phyloP scores from a whole-genome alignment of 92 coral and sea anemone genomes.

The Porites rus region DNA sequence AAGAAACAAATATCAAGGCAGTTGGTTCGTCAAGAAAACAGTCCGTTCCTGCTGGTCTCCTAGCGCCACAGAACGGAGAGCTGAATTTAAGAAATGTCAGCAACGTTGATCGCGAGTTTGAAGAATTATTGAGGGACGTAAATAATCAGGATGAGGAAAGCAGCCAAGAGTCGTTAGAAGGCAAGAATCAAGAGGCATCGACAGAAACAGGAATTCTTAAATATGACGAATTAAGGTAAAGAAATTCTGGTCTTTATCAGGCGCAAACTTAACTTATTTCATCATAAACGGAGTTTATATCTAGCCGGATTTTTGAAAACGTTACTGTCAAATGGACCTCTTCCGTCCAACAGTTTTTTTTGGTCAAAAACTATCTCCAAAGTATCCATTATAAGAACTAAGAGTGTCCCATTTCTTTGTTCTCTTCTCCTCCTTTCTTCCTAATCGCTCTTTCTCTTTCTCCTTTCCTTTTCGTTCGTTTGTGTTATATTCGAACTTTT shows the following conservation, averaged over 20 bases:
- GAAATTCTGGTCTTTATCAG: not conserved
- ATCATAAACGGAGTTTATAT: no score
- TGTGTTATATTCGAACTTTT: no score
- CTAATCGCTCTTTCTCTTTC: no score
- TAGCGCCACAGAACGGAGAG: not conserved
- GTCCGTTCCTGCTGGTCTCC: not conserved
- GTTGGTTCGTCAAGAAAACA: not conserved
- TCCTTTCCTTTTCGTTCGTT: no score
- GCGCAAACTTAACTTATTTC: not conserved
- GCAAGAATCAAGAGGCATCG: conserved; percentile 11
- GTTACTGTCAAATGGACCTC: no score
- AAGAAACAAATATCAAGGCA: not conserved
- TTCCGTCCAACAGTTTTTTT: no score
- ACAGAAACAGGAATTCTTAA: conserved; percentile 6
- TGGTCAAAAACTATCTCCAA: no score
- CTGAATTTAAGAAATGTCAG: not conserved
- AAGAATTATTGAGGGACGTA: not conserved
- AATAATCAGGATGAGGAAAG: not conserved
- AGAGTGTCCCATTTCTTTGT: no score
- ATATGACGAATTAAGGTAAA: conserved; percentile 47
- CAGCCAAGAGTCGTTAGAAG: not conserved
- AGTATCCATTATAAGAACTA: no score
- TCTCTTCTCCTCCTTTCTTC: no score
- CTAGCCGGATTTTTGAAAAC: no score
- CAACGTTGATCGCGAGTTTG: conserved; percentile 26